Base-by-base conservation (phyloP, 2,888 invertebrate genomes). In the Drosophila differens region DNA sequence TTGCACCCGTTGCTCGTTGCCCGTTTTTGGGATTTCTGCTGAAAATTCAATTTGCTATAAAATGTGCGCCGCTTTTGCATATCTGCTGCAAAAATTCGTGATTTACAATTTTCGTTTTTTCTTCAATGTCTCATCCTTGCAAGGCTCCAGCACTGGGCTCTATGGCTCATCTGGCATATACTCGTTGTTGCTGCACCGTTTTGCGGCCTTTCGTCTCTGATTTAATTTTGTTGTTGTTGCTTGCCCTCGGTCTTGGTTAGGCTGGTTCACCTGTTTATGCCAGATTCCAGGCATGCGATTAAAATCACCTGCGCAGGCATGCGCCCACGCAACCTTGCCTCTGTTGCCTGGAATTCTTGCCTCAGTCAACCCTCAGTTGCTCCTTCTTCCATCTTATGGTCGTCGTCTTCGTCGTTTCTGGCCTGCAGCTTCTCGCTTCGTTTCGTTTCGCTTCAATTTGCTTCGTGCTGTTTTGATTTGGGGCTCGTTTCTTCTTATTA, bases 241-340 rank as follows among this genome's bases (percentile, higher is more conserved):
- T 62, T 64, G 66, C 70, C 62, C 70, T 70, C 58, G 35, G 39
- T 41, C 59, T 28, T 60, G 62, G 70, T 74, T 77, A 68, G 54
- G 64, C 75, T 70, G 74, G 81, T 92, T 92, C 92, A 92, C 92
- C 92, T 92, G 92, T 92, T 92, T 87, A 88, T 91, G 85, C 83
- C 92, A 92, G 92, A 92, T 92, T 91, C 90, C 92, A 82, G 91
- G 89, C 91, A 91, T 91, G 83, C 91, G 92, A 92, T 92, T 92
- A 92, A 92, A 92, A 92, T 92, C 92, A 92, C 92, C 92, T 92
- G 92, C 92, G 89, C 91, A 76, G 85, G 89, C 90, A 83, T 87
- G 91, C 88, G 88, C 88, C 88, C 88, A 88, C 88, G 91, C 88
- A 88, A 82, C 73, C 55, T 60, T 59, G 51, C 70, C 58, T 58